Evolutionary conservation across 2,113 vertebrate species (phyloP), one percentile per base, ranked within the genome.

Genomic region (Rhagologus leucostigma): DNA sequence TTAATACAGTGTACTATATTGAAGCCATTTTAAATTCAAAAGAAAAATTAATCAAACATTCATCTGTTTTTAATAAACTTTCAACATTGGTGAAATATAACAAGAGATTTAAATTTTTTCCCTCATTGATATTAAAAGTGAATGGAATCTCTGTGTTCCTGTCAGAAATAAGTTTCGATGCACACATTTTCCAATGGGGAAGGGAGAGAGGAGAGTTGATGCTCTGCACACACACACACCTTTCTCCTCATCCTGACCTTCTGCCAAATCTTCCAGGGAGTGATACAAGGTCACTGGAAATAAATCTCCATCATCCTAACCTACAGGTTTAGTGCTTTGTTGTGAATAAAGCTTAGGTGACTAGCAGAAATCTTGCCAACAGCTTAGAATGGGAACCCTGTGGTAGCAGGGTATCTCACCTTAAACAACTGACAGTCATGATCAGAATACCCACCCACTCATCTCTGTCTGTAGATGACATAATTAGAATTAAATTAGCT

Each of bases 361-460:
- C 19, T 10, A 70, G 6, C 20, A 70, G 60, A 82, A 65, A 63
- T 21, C n/a, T 46, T 37, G 63, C 57, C 41, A 39, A 15, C 7
- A 35, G 50, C 16, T 59, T 42, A 35, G 6, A 69, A 69, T 0
- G 0, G 14, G 29, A 76, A 57, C 12, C 19, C 37, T 52, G 17
- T 10, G 15, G 49, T 16, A 75, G 52, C 27, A 55, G 29, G 8
- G 23, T 47, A 13, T 41, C 19, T 44, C n/a, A 47, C 21, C 37
- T 69, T 47, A 42, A 68, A 55, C 18, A 90, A 49, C 12, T 37
- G 56, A 56, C 39, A 39, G 47, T 11, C 56, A 55, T 24, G 17
- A 41, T 81, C 39, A 81, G 69, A 33, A 59, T 0, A 70, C 42
- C 23, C 44, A 39, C 13, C 41, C 4, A 39, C n/a, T 33, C 3